Evolutionary conservation across 2,888 invertebrate species (phyloP), one percentile per base, ranked within the genome.

Genomic region (Protodeltote pygarga): DNA sequence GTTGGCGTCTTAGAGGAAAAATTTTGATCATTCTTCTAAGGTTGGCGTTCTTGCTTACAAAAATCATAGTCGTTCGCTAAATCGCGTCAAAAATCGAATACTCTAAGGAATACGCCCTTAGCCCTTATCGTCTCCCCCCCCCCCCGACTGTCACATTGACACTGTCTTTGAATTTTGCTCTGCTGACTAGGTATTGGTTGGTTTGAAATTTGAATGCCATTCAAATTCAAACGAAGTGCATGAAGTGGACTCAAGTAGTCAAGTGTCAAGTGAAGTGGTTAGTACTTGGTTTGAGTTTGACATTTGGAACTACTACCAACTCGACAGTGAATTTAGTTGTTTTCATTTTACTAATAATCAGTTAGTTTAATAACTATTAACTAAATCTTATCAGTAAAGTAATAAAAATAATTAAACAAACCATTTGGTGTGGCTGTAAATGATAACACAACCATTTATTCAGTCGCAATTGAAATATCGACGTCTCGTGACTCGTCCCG

Each of bases 361-460:
- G n/a, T n/a, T n/a, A n/a, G n/a, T n/a, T n/a, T 10, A 17, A 15
- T 5, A 10, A 51, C 45, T 23, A 46, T 15, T 45, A 29, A 32
- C 46, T 34, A 35, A 50, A 50, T 44, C 27, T 57, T 64, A 64
- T 61, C 61, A 46, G 38, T 19, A 34, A 21, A 50, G 33, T 48
- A 57, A 60, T 60, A 60, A 64, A 37, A 29, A 45, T 0, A 48
- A 50, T 39, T 51, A 50, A 51, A 63, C 42, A 54, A 49, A 37
- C 23, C 23, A 41, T 40, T 41, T 29, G 33, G 21, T 28, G 25
- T 17, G 40, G 24, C 24, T 37, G 6, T 15, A 5, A 10, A 24
- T 8, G 16, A 8, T 11, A 29, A 5, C 6, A 24, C 29, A 3
- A 16, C 4, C 38, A 21, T 41, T 23, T 28, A 29, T 47, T 51